These are phyloP conservation scores for Aphelinus atriplicis DNA, from an alignment of 1,140 invertebrate species.

Conservation along the genomic window DNA sequence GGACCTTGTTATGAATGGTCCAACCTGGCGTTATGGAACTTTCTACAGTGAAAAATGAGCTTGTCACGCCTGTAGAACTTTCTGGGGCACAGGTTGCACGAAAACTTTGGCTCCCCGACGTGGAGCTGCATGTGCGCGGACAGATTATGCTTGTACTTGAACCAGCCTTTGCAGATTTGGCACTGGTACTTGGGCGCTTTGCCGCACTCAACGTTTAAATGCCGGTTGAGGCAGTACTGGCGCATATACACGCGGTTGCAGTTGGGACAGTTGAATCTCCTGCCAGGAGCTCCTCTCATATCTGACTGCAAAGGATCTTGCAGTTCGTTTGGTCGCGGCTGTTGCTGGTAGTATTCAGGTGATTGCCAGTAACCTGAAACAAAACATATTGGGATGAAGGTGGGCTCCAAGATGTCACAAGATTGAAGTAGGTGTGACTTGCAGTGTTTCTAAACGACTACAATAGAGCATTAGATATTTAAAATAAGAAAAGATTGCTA, in stretches of 20 bases:
- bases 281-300: too few relatives aligned
- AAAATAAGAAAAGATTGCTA: too few relatives aligned
- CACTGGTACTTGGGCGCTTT: conserved; percentile 64
- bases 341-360: neutral
- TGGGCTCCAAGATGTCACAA: conserved; percentile 29
- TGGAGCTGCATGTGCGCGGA: conserved; percentile 62
- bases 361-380: conserved; percentile 26
- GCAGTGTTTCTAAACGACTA: too few relatives aligned
- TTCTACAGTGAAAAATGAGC: conserved; percentile 31
- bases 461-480: too few relatives aligned
- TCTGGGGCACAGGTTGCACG: conserved; percentile 67
- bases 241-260: conserved; percentile 69
- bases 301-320: too few relatives aligned
- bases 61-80: conserved; percentile 66
- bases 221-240: conserved; percentile 68
- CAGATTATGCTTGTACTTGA: conserved; percentile 60
- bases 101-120: neutral
- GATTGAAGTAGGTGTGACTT: too few relatives aligned
- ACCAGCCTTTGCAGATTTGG: conserved; percentile 59
- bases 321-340: neutral
- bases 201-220: conserved; percentile 65
- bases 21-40: conserved; percentile 1
- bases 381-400: conserved; percentile 47
- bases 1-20: too few relatives aligned
- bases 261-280: conserved; percentile 64